Conservation (phyloP, 2,888 invertebrate species). For the Spialia ferax region DNA sequence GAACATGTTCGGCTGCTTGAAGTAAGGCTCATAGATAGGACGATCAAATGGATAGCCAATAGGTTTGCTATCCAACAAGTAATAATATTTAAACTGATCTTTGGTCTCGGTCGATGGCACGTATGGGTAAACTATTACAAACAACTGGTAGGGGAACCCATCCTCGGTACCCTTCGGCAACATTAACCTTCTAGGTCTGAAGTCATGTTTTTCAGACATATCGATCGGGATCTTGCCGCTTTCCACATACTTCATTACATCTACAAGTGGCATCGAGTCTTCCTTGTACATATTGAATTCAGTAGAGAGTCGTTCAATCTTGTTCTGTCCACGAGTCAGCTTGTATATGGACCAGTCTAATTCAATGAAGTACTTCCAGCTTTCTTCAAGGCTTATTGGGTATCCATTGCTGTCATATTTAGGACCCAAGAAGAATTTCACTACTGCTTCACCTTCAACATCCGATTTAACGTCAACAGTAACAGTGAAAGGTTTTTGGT, state of each 20-base stretch:
- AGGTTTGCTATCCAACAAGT: slow-evolving; percentile 80
- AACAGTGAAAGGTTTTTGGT: slow-evolving; percentile 89
- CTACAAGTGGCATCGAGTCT: slow-evolving; percentile 87
- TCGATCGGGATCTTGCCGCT: slow-evolving; percentile 83
- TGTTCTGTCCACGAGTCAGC: slow-evolving; percentile 88
- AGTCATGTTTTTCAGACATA: slow-evolving; percentile 83
- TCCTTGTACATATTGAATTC: slow-evolving; percentile 88
- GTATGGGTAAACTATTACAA: slow-evolving; percentile 87
- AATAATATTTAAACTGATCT: slow-evolving; percentile 56
- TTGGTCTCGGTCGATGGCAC: slow-evolving; percentile 67
- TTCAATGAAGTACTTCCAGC: slow-evolving; percentile 87
- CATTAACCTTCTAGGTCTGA: slow-evolving; percentile 89
- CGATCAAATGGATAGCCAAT: slow-evolving; percentile 88
- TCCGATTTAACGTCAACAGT: slow-evolving; percentile 87
- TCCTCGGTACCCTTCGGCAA: slow-evolving; percentile 90
- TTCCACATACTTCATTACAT: slow-evolving; percentile 86
- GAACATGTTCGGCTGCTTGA: slow-evolving; percentile 87
- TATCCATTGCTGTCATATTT: slow-evolving; percentile 88
- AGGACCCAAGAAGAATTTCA: slow-evolving; percentile 90
- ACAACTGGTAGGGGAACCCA: slow-evolving; percentile 89
- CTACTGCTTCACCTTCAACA: slow-evolving; percentile 83
- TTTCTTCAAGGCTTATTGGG: slow-evolving; percentile 80
- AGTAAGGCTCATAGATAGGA: slow-evolving; percentile 73
- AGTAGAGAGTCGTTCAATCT: slow-evolving; percentile 88
- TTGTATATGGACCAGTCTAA: slow-evolving; percentile 87